These are phyloP conservation scores for Didymodactylos carnosus DNA, from an alignment of 2,888 invertebrate species.

Conservation along the genomic window DNA sequence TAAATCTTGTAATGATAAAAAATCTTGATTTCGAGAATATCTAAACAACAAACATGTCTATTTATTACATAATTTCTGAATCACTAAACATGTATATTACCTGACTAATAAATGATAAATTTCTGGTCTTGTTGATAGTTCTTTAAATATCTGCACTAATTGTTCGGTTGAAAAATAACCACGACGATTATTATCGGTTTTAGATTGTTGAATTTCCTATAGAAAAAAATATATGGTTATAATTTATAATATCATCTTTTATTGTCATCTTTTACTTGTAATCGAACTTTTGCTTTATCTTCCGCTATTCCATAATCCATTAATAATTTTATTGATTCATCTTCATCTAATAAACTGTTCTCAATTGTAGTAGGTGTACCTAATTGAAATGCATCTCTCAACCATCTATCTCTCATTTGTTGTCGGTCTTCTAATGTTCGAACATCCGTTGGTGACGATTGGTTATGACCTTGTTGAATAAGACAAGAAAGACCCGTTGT, in stretches of 20 bases:
- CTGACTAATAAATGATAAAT: slow-evolving; percentile 42
- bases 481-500: slow-evolving; percentile 40
- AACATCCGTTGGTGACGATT: slow-evolving; percentile 13
- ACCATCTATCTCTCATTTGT: slow-evolving; percentile 22
- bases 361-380: slow-evolving; percentile 15
- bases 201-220: slow-evolving; percentile 37
- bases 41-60: slow-evolving; percentile 23
- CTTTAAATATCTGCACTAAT: slow-evolving; percentile 42
- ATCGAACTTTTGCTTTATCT: background rate
- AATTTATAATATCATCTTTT: too few species aligned
- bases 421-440: slow-evolving; percentile 23
- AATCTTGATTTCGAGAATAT: slow-evolving; percentile 41
- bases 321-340: slow-evolving; percentile 18
- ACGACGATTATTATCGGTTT: slow-evolving; percentile 31
- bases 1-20: slow-evolving; percentile 40
- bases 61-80: background rate
- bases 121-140: slow-evolving; percentile 43
- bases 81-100: too few species aligned
- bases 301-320: background rate
- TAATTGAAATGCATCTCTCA: slow-evolving; percentile 24
- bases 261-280: background rate
- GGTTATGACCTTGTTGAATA: slow-evolving; percentile 18
- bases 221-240: slow-evolving; percentile 18
- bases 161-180: slow-evolving; percentile 38
- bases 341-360: slow-evolving; percentile 20